Base-by-base conservation (phyloP, 2,113 vertebrate species). In the Albula glossodonta region DNA sequence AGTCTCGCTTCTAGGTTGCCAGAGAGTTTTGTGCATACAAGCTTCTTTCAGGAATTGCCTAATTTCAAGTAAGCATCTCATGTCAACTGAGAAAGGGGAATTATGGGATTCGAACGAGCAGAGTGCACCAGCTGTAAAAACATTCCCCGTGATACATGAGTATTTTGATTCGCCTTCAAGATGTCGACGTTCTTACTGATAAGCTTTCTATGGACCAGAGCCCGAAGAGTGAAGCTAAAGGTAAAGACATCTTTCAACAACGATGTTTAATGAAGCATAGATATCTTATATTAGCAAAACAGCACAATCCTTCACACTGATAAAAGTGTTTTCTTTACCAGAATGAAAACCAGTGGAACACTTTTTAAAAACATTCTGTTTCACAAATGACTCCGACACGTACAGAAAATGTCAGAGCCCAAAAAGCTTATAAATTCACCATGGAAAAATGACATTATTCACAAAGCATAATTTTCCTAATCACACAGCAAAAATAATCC, bases 101-200 rank as follows among this genome's bases (percentile, higher is more conserved):
- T n/a, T 25, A 11, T 5, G 84, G 31, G 49, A 63, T 80, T 57
- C 22, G 56, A 49, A 2, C 12, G 66, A 84, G 49, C 63, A 81
- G 41, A 17, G 15, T 31, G 5, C 25, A 56, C n/a, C 84, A 81
- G 49, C 78, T 85, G 84, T 70, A 85, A 78, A 85, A 85, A 85
- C 84, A 85, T 25, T 63, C 25, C 31, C 10, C 51, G 41, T 25
- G 49, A 81, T 80, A 8, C 78, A 63, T 49, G 15, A 31, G 49
- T 52, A 56, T 41, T 86, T 31, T 70, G 78, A 86, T 86, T 81
- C 70, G 79, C n/a, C 49, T 51, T 41, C 70, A 17, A 60, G 84
- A 70, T 50, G 49, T 63, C 48, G 17, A 5, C 4, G 17, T 52
- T 80, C 19, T 50, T 50, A n/a, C 48, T 51, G 57, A 81, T 81